Evolutionary conservation across 2,888 invertebrate species (phyloP), one percentile per base, ranked within the genome.

Genomic region (Melieria omissa): DNA sequence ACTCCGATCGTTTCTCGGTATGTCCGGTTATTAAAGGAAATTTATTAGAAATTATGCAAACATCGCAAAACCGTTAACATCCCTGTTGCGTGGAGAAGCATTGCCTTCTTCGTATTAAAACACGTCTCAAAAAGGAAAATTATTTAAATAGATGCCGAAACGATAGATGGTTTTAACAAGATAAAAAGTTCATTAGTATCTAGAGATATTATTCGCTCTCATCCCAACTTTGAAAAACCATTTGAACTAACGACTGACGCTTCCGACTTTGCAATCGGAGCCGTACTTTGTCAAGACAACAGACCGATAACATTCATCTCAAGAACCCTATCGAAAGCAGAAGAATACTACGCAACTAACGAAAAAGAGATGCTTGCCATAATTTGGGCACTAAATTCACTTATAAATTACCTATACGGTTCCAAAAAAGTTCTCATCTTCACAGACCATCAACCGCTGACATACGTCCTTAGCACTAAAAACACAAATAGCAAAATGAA

Each of bases 401-500:
- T 60, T 6, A 29, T 42, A 60, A 60, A 60, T 16, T 60, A 60
- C n/a, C 41, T 60, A n/a, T 60, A 60, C 16, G 42, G 44, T 60
- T n/a, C 60, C 8, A 42, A 8, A 42, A 41, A 42, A 60, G n/a
- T 60, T n/a, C 29, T 42, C 3, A 14, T 55, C 14, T 55, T 46
- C 41, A 73, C 73, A 5, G 71, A 74, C 9, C 71, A 71, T 45
- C 71, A 75, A 57, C 74, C 74, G 0, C 45, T 73, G 2, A 73
- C 66, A 3, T 75, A 68, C 14, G 72, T 70, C 6, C 46, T 72
- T 5, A 63, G 63, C n/a, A 67, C 60, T 46, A 75, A 66, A 45
- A 74, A 71, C 55, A 52, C 14, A 4, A 73, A 74, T 41, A 69
- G 41, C 14, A 69, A 71, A 58, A 58, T 58, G 41, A 58, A 58